Evolutionary conservation across 2,797 vertebrate genomes (phyloP), one percentile per base, ranked within the genome.

Genomic region (Ataeniobius toweri): DNA sequence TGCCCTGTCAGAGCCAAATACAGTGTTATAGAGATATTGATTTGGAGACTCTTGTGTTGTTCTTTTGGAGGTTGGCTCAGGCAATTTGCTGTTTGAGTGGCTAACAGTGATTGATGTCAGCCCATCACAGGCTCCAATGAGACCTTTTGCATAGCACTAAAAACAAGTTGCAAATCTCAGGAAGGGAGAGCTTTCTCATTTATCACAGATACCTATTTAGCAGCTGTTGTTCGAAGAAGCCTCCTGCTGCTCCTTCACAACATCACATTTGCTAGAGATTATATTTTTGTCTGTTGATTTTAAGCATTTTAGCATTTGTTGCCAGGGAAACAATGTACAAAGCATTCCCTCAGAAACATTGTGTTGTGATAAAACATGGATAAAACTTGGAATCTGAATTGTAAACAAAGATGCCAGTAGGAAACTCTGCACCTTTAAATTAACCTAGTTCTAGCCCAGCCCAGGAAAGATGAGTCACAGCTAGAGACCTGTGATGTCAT

Each of bases 131-230:
- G 28, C 55, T 71, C 28, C 46, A 77, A 77, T 61, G 53, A 70
- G 67, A 77, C 56, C 48, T 67, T 65, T 73, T 53, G 44, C 55
- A 50, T 41, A 71, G 68, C 55, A 61, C 76, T 53, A 44, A 71
- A 59, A 70, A 77, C 67, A 77, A 76, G 31, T 44, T 80, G 39
- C 65, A 71, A 65, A 80, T 75, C 67, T 73, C 18, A 46, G 26
- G n/a, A 53, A 71, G 28, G 20, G 20, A 55, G 26, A 61, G 44
- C 55, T n/a, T 61, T 22, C 41, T 77, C 55, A 61, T 77, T 77
- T 61, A 71, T 77, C 68, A 71, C 55, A 26, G 65, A 61, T 58
- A 77, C 41, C 48, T 50, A 71, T 77, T 71, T 71, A 70, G 67
- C 68, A 77, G 44, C 26, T 61, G 55, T 36, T 77, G 75, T 55